Percentiles rank a stretch among this genome's conserved stretches.
phyloP scores from a whole-genome alignment of 2,113 vertebrate species.

The Onychostruthus taczanowskii region DNA sequence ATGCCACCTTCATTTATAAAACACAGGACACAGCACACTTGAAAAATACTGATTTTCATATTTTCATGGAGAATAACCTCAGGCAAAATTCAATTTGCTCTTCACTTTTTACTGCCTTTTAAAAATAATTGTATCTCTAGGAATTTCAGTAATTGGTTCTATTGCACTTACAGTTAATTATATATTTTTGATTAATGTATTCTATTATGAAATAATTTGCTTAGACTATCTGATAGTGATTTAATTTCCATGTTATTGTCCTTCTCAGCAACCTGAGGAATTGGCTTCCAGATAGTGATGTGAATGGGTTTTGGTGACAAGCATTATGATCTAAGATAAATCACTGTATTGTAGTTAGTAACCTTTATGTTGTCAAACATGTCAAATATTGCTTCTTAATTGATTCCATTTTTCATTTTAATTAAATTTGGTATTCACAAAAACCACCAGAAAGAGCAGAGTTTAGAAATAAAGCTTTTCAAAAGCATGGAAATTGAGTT shows the following conservation, averaged over 20 bases:
- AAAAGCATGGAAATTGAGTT: background rate
- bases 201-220: slow-evolving; percentile 30
- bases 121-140: slow-evolving; percentile 44
- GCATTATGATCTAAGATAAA: background rate
- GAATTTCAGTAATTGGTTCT: slow-evolving; percentile 38
- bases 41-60: slow-evolving; percentile 1
- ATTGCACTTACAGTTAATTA: slow-evolving; percentile 40
- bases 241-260: slow-evolving; percentile 47
- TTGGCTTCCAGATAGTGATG: background rate
- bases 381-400: slow-evolving; percentile 19
- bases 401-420: background rate
- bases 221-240: slow-evolving; percentile 43
- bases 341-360: background rate
- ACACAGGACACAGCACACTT: background rate
- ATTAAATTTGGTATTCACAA: background rate
- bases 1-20: background rate
- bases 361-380: background rate
- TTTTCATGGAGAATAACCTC: slow-evolving; percentile 1
- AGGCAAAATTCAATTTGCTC: slow-evolving; percentile 42
- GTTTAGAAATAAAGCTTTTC: background rate
- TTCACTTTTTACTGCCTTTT: slow-evolving; percentile 33
- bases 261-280: background rate
- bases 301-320: background rate
- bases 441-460: background rate
- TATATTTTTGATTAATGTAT: slow-evolving; percentile 43